Evolutionary conservation across 2,888 invertebrate genomes (phyloP), one percentile per base, ranked within the genome.

Genomic region (Parnassius smintheus): DNA sequence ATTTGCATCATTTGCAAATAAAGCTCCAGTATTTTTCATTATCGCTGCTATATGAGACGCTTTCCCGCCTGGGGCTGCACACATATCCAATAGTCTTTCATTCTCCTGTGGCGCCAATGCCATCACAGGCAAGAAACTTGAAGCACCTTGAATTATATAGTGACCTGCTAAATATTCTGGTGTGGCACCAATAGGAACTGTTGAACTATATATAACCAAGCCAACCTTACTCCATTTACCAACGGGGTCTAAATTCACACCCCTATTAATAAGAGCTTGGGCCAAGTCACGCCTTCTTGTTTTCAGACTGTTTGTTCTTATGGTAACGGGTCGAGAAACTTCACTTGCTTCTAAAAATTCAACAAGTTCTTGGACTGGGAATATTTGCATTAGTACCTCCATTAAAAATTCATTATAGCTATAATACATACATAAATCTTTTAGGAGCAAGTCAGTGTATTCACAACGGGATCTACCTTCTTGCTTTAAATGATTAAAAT

Each of bases 171-270:
- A 93, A 91, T 99, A 99, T 89, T 99, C 99, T 0, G 99, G 99
- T 0, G 99, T 99, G 1, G 99, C 99, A 68, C 99, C 99, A 73
- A 99, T 92, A 0, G 99, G 99, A 0, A 99, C 98, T 77, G 98
- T 97, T 0, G 99, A 96, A 70, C 97, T 98, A 83, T 98, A 99
- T 9, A 99, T 94, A 2, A 99, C 98, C 45, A 99, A 92, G 11
- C 99, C 99, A 22, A 99, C 97, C 92, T 98, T 99, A 56, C 98
- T 98, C 99, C 99, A 99, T 84, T 98, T 98, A 7, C 98, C 99
- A 62, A 99, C 94, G 0, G 99, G 99, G 90, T 99, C 99, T 68
- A 99, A 93, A 92, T 99, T 99, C 0, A 99, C 98, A 25, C 99
- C 99, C 76, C 99, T 94, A 78, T 97, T 97, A 61, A 99, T 99